phyloP scores from a whole-genome alignment of 2,113 vertebrate species.

The Nipponia nippon region DNA sequence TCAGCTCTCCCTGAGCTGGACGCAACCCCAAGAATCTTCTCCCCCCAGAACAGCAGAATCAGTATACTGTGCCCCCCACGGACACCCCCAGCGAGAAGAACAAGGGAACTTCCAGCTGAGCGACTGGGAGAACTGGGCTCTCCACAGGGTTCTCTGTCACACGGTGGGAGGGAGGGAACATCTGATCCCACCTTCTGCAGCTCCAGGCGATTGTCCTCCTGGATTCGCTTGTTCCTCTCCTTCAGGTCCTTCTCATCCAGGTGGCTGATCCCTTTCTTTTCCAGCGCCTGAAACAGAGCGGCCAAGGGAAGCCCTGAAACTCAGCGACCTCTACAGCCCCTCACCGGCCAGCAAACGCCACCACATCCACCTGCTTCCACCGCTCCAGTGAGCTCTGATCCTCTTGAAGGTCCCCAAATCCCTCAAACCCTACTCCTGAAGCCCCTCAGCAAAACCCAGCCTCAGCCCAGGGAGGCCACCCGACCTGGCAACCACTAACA shows the following conservation, averaged over 20 bases:
- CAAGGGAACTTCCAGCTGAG: neutral
- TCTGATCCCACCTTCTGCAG: slow-evolving; percentile 87
- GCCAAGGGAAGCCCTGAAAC: neutral
- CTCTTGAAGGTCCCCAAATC: neutral
- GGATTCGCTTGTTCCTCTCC: slow-evolving; percentile 93
- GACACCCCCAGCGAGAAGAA: neutral
- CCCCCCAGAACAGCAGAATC: neutral
- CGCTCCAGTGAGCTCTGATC: neutral
- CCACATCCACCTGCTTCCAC: fast-evolving
- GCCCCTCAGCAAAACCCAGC: neutral
- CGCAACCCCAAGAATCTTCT: neutral
- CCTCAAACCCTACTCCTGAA: neutral
- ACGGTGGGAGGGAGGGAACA: neutral
- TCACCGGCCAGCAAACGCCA: neutral
- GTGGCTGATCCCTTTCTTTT: slow-evolving; percentile 93
- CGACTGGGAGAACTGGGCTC: neutral
- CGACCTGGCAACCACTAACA: fast-evolving
- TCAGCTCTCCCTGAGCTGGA: neutral
- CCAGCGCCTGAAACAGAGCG: slow-evolving; percentile 78
- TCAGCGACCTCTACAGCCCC: neutral
- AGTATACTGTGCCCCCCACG: too few relatives aligned
- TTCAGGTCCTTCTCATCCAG: slow-evolving; percentile 94
- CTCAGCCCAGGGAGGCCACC: neutral
- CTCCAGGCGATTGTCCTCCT: slow-evolving; percentile 94
- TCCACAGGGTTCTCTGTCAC: neutral